phyloP scores from a whole-genome alignment of 2,113 vertebrate genomes.

The Capricornis sumatraensis region DNA sequence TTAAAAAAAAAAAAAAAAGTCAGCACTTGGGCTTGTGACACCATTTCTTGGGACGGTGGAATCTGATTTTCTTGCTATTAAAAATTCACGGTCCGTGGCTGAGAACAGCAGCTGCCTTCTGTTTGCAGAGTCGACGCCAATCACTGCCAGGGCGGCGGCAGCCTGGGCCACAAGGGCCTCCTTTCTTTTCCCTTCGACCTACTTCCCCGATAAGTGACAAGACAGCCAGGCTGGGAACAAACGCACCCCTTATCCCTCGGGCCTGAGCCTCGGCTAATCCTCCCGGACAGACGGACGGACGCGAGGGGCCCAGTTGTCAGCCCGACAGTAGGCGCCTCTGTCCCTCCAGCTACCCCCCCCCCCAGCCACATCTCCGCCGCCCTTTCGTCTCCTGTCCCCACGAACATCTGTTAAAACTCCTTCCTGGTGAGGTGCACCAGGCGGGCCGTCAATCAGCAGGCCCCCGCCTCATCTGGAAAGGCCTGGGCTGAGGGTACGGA shows the following conservation, averaged over 20 bases:
- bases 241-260: conserved; percentile 84
- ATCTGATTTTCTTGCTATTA: conserved; percentile 51
- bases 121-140: conserved; percentile 74
- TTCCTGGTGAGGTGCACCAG: rapidly evolving
- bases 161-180: conserved; percentile 70
- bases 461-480: neutral
- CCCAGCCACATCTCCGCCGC: neutral
- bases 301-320: conserved; percentile 64
- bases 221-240: conserved; percentile 83
- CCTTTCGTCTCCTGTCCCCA: neutral
- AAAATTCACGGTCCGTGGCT: conserved; percentile 74
- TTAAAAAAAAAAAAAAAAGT: neutral
- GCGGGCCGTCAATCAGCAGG: neutral
- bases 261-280: conserved; percentile 80
- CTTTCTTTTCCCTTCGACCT: conserved; percentile 78
- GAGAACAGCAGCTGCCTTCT: conserved; percentile 78
- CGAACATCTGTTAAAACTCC: conserved; percentile 40
- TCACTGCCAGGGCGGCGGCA: conserved; percentile 70
- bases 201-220: conserved; percentile 84
- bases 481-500: neutral
- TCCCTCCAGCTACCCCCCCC: conserved; percentile 5
- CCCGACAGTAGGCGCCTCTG: conserved; percentile 81
- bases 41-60: neutral
- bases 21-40: neutral
- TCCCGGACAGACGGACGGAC: conserved; percentile 20